Evolutionary conservation across 2,888 invertebrate genomes (phyloP), one percentile per base, ranked within the genome.

Genomic region (Linnaemya vulpina): DNA sequence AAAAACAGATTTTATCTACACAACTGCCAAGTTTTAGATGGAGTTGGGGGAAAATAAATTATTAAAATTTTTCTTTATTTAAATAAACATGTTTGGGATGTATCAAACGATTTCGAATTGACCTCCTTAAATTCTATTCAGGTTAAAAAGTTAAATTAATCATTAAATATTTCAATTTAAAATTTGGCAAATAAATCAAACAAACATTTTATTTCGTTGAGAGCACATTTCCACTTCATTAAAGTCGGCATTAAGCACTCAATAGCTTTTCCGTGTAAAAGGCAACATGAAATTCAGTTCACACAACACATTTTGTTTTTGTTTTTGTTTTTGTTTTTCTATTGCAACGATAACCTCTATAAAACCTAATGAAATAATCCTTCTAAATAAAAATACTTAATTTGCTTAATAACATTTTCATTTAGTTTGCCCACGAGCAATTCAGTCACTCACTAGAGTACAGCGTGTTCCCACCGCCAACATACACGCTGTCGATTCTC

Each of bases 361-460:
- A 38, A 51, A 68, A 22, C 15, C 15, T 58, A 55, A 15, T 65
- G 25, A 43, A 58, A 17, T 78, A 62, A 73, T 68, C 67, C 53
- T 67, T 40, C 38, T 67, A 65, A 71, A 49, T 63, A 25, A 22
- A 35, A 35, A 51, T 60, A 30, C 55, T 76, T 76, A 71, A 71
- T 82, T 65, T 55, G 40, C 40, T 76, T 71, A 76, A 82, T 82
- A 82, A 71, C 40, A 76, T 76, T 82, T 76, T 76, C 71, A 71
- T 71, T 82, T 40, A 55, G 22, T 55, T 40, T 49, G 3, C 63
- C 13, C 53, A 68, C 53, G 10, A 22, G 30, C 30, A 35, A 63
- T 38, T 46, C 46, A 38, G 8, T 38, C 38, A 46, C 15, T 46
- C 46, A 8, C n/a, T 9, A 40, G 25, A 40, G 11, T 22, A 22